These are phyloP conservation scores for Sinohyriopsis cumingii DNA, from an alignment of 2,888 invertebrate species.

Conservation along the genomic window DNA sequence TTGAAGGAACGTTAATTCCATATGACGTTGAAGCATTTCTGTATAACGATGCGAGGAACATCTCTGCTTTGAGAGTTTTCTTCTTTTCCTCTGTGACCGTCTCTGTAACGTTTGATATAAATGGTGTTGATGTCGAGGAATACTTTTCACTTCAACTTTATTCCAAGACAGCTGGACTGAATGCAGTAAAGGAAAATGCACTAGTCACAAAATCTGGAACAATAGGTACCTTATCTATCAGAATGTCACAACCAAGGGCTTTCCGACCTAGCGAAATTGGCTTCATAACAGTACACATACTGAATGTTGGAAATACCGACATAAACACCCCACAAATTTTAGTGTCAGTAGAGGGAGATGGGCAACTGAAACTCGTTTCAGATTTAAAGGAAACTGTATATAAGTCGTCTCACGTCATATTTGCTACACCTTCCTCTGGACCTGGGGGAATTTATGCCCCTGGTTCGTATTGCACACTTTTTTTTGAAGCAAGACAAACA, in stretches of 20 bases:
- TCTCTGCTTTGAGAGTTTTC: slow-evolving; percentile 2
- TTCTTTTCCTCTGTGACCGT: slow-evolving; percentile 18
- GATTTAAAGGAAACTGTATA: background rate
- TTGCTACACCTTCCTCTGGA: slow-evolving; percentile 9
- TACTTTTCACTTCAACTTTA: slow-evolving; percentile 3
- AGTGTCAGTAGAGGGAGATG: slow-evolving; percentile 9
- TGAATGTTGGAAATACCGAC: slow-evolving; percentile 24
- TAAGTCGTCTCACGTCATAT: slow-evolving; percentile 6
- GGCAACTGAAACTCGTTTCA: slow-evolving; percentile 7
- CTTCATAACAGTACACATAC: slow-evolving; percentile 7
- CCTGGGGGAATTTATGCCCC: slow-evolving; percentile 20
- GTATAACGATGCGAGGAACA: background rate
- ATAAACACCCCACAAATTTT: slow-evolving; percentile 9
- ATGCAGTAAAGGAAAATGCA: background rate
- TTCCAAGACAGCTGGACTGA: background rate
- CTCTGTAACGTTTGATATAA: slow-evolving; percentile 20
- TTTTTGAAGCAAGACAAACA: slow-evolving; percentile 15
- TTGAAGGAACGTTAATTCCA: slow-evolving; percentile 20
- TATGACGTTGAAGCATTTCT: slow-evolving; percentile 11
- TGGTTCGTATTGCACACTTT: slow-evolving; percentile 3
- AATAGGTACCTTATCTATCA: slow-evolving; percentile 7
- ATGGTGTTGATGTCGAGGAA: background rate
- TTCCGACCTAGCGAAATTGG: slow-evolving; percentile 16
- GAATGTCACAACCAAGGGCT: slow-evolving; percentile 3
- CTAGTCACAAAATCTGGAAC: slow-evolving; percentile 7